Base-by-base conservation (phyloP, 2,888 invertebrate genomes). In the Cephus rjabovi region DNA sequence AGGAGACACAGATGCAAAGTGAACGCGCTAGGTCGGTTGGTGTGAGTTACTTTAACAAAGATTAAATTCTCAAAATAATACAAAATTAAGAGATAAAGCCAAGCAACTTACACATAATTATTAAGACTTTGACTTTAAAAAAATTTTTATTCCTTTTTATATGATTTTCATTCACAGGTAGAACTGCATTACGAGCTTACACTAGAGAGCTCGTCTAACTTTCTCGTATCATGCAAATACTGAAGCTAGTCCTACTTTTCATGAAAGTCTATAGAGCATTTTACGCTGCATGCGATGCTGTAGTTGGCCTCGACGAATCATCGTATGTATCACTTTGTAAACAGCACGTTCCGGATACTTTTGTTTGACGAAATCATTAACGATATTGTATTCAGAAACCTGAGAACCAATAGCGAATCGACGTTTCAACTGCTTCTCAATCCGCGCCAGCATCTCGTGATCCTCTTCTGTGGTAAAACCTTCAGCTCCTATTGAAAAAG, bases 401-500 rank as follows among this genome's bases (percentile, higher is more conserved):
- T 98, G 98, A 0, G 98, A 97, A n/a, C 99, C 99, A 82, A 99
- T 96, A 0, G 97, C 96, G 91, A 99, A 98, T 79, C 99, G 94
- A 77, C 96, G 94, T 92, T 99, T 99, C 79, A 99, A 91, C 91
- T 99, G 99, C 88, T 96, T 97, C 91, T 99, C 99, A 82, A 99
- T 96, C 11, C 97, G 95, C 70, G 94, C 94, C 68, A 99, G 90
- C 91, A 96, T 95, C 89, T 99, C 98, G 87, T 97, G 97, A 91
- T 99, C 99, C 91, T 98, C 98, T 86, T 97, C 96, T 0, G 97
- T 95, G 0, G 98, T 98, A 90, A 99, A 99, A 12, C 99, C 99
- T 93, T 99, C 99, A n/a, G 97, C 98, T 74, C 98, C 97, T 96
- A 87, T 77, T 23, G 4, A 4, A 15, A 34, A 3, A 34, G 6